Base-by-base conservation (phyloP, 1,140 invertebrate species). In the Drosophila ercepeae region DNA sequence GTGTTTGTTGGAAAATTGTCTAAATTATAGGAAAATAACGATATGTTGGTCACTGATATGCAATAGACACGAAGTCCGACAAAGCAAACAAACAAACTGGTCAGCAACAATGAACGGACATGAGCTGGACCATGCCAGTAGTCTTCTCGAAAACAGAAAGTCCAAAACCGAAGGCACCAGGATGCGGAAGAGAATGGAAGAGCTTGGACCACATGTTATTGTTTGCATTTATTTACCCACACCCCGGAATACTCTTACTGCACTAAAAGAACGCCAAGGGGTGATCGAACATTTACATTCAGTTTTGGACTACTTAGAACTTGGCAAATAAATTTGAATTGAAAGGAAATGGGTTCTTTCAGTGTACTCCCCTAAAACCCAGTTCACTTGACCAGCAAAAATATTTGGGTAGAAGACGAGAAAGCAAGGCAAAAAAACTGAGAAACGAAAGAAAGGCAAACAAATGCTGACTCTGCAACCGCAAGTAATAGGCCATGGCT, bases 31-130 rank as follows among this genome's bases (percentile, higher is more conserved):
- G 25, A 19, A 60, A 65, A 71, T 59, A 71, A 67, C 69, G 65
- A 71, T 72, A 51, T 69, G 72, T 58, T 48, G 68, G 60, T 59
- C 65, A 67, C 75, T 83, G 81, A 79, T 81, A 86, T 81, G 78
- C 67, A 61, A 73, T 67, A 73, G 68, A 67, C 60, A 72, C 41
- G 73, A 51, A 63, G 49, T 53, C 49, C 70, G 36, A 51, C 54
- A 34, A 13, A 32, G 51, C 61, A 61, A 73, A 54, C 68, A 72
- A 63, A 70, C 65, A 60, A 32, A 46, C 29, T 73, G 69, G 46
- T 29, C 25, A 25, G 59, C 61, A 51, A 53, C 39, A 64, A 34
- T 23, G 61, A 50, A 39, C n/a, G 39, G 25, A 72, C 44, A 63
- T 52, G 58, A 63, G 42, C 49, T 29, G 39, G 41, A 41, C 44